phyloP scores from a whole-genome alignment of 2,797 vertebrate genomes.

The Leptoclinus maculatus region DNA sequence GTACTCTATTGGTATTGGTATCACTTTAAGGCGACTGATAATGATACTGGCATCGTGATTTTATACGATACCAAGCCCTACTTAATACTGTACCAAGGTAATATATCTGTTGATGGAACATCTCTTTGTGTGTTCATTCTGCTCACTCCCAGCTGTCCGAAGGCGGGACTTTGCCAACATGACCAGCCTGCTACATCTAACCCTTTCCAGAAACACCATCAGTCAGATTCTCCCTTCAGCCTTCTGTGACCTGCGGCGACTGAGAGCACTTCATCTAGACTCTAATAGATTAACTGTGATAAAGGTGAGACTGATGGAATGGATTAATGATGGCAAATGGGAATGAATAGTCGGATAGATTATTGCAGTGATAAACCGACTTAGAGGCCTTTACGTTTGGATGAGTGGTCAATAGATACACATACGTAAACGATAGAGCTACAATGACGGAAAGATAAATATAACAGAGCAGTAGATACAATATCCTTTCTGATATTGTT shows the following conservation, averaged over 20 bases:
- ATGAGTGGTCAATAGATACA: background rate
- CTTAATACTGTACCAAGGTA: background rate
- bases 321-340: slow-evolving; percentile 1
- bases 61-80: background rate
- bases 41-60: background rate
- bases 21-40: background rate
- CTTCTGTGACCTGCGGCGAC: slow-evolving; percentile 89
- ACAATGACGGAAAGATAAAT: background rate
- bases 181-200: slow-evolving; percentile 91
- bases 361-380: background rate
- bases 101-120: background rate
- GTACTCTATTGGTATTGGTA: background rate
- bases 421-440: background rate
- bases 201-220: slow-evolving; percentile 91
- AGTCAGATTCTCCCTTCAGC: slow-evolving; percentile 91
- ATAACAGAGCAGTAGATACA: background rate
- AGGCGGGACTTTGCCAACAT: slow-evolving; percentile 92
- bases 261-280: slow-evolving; percentile 90
- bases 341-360: background rate
- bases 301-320: slow-evolving; percentile 60
- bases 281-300: slow-evolving; percentile 89
- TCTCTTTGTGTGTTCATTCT: slow-evolving; percentile 23
- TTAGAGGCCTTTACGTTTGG: background rate
- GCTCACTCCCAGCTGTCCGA: slow-evolving; percentile 75
- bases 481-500: background rate